Evolutionary conservation across 2,113 vertebrate genomes (phyloP).

Genomic region (Mohoua ochrocephala): DNA sequence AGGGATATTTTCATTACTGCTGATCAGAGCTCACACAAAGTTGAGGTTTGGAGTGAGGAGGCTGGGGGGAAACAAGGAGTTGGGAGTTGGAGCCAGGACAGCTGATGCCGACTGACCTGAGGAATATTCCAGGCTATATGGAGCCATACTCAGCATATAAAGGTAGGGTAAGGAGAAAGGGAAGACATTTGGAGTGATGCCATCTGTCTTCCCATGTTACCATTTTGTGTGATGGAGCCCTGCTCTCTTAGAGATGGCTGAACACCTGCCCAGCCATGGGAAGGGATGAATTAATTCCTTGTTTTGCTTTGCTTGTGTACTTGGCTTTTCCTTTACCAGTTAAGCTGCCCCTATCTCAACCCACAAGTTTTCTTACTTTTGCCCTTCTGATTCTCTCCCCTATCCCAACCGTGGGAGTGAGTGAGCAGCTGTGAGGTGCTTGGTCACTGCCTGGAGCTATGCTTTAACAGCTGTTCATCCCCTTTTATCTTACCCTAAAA

Average conservation of each 20-base stretch:
- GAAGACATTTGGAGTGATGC: background rate
- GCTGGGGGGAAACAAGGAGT: fast-evolving
- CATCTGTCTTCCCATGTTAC: background rate
- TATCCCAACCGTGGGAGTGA: background rate
- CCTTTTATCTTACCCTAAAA: background rate
- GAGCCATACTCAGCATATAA: background rate
- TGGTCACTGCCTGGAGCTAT: background rate
- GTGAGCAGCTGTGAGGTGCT: background rate
- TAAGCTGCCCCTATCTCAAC: background rate
- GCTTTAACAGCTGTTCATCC: background rate
- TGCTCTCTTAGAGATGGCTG: background rate
- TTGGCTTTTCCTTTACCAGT: background rate
- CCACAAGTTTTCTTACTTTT: background rate
- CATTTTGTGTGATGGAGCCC: background rate
- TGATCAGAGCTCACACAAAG: background rate
- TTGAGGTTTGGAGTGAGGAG: background rate
- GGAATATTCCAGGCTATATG: background rate
- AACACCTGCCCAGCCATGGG: background rate
- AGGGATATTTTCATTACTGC: background rate
- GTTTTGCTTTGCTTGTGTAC: background rate
- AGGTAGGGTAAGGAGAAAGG: background rate
- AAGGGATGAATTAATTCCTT: background rate
- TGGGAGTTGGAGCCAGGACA: background rate
- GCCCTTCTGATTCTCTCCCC: background rate
- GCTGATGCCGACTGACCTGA: background rate